Evolutionary conservation across 2,113 vertebrate species (phyloP).

Genomic region (Struthidea cinerea): DNA sequence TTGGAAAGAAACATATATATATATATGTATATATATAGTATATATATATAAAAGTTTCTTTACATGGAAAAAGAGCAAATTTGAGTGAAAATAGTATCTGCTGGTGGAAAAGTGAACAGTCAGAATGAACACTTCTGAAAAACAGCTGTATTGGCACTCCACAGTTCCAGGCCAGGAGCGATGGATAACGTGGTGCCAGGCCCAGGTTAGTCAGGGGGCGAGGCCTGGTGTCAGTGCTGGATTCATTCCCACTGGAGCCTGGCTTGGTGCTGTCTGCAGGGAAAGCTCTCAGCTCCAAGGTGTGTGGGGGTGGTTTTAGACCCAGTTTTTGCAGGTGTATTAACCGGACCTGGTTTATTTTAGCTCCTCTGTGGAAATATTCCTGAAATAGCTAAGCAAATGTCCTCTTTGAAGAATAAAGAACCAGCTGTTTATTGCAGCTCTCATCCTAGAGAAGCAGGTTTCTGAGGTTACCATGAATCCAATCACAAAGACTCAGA

Average conservation of each 20-base stretch:
- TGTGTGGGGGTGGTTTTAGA: neutral
- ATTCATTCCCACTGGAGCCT: neutral
- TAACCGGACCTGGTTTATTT: neutral
- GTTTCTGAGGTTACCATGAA: neutral
- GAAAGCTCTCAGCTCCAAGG: neutral
- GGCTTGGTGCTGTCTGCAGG: neutral
- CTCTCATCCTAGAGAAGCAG: neutral
- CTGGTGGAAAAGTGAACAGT: slow-evolving; percentile 3
- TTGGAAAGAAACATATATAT: neutral
- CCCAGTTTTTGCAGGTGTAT: neutral
- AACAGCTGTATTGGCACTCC: neutral
- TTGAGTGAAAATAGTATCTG: neutral
- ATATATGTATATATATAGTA: neutral
- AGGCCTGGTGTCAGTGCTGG: neutral
- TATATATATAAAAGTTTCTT: neutral
- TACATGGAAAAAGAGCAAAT: slow-evolving; percentile 35
- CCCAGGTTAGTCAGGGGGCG: neutral
- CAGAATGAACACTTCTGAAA: neutral
- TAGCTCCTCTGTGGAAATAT: neutral
- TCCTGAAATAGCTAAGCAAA: neutral
- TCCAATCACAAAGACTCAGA: neutral
- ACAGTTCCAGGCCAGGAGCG: neutral
- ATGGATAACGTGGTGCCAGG: neutral
- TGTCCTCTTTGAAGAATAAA: neutral
- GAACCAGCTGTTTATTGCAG: neutral